Base-by-base conservation (phyloP, 2,797 vertebrate genomes). In the Xiphorhynchus erythropygius region DNA sequence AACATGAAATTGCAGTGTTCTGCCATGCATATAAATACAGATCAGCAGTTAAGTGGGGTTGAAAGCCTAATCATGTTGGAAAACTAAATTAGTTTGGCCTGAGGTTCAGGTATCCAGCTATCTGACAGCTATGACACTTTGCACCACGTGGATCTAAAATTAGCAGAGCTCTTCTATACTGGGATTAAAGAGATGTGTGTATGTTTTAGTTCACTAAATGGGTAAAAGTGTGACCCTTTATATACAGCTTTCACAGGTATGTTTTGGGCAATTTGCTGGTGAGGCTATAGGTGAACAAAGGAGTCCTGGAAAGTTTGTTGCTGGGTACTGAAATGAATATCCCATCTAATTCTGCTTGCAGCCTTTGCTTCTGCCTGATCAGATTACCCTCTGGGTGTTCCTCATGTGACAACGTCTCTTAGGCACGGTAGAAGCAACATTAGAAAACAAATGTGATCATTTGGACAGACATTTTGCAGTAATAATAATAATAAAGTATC, bases 141-240 rank as follows among this genome's bases (percentile, higher is more conserved):
- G 78, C 77, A 94, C 93, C 93, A 95, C 96, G 97, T 97, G 95
- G 62, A 83, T 96, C 97, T 98, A 98, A 98, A 98, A 97, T 98
- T 98, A 98, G 97, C 90, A 76, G 82, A 78, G 92, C 95, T 93
- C 37, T 94, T 93, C 92, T 96, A 18, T 94, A 53, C 90, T 90
- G 94, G 95, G 95, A 75, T 62, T 86, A 95, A 89, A 91, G 57
- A 94, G 56, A 90, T 80, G 56, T 80, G 56, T 87, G 10, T 74
- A 23, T 84, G 42, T 84, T 76, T 35, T 90, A 63, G 73, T 92
- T 91, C 85, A 59, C 49, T 77, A 95, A 93, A 89, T 37, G 85
- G 50, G 41, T 94, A 85, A 70, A 96, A 93, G 35, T 75, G 76
- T 87, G 82, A 63, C 30, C 88, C 44, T 63, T 5, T 35, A 4